Percentiles rank a stretch among this genome's conserved stretches.
Evolutionary conservation across 2,797 vertebrate genomes (phyloP).

Genomic region (Aulostomus chinensis): DNA sequence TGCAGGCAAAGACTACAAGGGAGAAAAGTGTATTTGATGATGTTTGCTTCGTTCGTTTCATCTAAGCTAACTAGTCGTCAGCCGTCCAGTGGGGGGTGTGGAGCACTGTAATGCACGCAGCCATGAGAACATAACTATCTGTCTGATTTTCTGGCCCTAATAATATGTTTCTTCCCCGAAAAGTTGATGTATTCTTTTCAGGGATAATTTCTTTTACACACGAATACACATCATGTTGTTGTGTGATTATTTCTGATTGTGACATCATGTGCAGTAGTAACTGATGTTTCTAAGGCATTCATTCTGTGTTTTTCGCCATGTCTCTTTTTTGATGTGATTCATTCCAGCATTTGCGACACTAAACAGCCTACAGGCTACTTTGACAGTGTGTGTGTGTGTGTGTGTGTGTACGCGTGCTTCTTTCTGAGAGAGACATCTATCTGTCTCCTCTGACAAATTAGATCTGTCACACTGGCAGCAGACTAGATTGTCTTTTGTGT

Average conservation of each 20-base stretch:
- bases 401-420: constrained; percentile 15
- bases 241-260: background rate
- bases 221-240: too few species aligned
- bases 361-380: constrained; percentile 59
- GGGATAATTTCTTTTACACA: too few species aligned
- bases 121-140: too few species aligned
- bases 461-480: constrained; percentile 57
- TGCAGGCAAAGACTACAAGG: too few species aligned
- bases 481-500: constrained; percentile 53
- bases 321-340: constrained; percentile 71
- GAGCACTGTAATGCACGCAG: too few species aligned
- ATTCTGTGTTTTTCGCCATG: constrained; percentile 53
- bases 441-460: constrained; percentile 61
- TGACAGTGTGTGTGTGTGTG: constrained; percentile 25
- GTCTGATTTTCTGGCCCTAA: too few species aligned
- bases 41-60: too few species aligned
- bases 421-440: constrained; percentile 49
- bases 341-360: constrained; percentile 59
- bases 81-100: too few species aligned
- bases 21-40: too few species aligned
- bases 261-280: constrained; percentile 19
- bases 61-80: too few species aligned
- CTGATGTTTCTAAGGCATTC: constrained; percentile 48
- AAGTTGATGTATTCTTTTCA: too few species aligned
- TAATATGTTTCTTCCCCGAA: background rate